A percentile compares a stretch with the other conserved stretches of the same genome.
Conservation (phyloP, 1,140 invertebrate species). For the Zaprionus gabonicus region DNA sequence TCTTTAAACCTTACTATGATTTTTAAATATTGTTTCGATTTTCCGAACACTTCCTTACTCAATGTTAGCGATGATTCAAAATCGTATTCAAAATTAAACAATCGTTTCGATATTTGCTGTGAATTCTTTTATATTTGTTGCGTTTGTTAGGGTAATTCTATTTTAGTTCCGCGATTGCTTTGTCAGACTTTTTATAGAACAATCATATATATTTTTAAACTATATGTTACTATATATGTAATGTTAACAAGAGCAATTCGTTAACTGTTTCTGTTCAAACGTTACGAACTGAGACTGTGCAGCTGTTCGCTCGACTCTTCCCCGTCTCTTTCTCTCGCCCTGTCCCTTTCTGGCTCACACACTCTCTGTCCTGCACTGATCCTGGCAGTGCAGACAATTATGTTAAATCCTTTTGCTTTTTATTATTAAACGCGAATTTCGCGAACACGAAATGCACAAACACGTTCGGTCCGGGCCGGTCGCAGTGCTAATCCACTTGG, state of each 20-base stretch:
- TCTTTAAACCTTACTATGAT: too few relatives aligned
- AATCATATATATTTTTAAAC: conserved; percentile 3
- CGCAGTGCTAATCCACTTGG: conserved; percentile 40
- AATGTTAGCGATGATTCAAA: background rate
- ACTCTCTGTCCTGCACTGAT: background rate
- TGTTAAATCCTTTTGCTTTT: conserved; percentile 77
- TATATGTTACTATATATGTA: background rate
- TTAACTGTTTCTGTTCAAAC: conserved; percentile 1
- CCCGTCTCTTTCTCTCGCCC: background rate
- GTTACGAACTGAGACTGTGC: conserved; percentile 7
- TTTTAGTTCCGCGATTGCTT: conserved; percentile 27
- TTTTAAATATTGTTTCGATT: background rate
- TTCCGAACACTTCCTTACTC: background rate
- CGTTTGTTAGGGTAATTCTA: conserved; percentile 9
- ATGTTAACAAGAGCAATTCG: conserved; percentile 12
- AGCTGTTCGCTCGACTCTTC: conserved; percentile 6
- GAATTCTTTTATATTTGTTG: background rate
- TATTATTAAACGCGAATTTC: conserved; percentile 67
- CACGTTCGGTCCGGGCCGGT: conserved; percentile 15
- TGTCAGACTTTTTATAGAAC: conserved; percentile 30
- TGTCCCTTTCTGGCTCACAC: background rate
- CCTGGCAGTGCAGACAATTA: conserved; percentile 36
- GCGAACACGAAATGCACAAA: conserved; percentile 4
- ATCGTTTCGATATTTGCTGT: background rate
- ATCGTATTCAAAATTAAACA: background rate